Evolutionary conservation across 2,113 vertebrate genomes (phyloP), one percentile per base, ranked within the genome.

Genomic region (Dryoscopus gambensis): DNA sequence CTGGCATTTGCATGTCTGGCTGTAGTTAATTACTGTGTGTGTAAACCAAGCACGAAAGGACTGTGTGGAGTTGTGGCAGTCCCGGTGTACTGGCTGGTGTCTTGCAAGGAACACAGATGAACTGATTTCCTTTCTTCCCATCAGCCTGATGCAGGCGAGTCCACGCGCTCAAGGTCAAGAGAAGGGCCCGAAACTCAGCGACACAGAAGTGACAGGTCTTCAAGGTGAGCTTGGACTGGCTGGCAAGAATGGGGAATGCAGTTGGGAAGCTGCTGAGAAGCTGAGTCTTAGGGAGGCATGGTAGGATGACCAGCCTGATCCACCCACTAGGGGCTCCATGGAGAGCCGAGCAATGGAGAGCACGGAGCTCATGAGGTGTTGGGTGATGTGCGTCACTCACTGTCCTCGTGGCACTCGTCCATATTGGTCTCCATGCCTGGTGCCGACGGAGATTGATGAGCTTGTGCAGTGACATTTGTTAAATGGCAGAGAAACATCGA

Each of bases 121-220:
- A 33, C 73, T 68, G 13, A 57, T 84, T 49, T 86, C 56, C 46
- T 17, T 75, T 80, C 50, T 94, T 84, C 64, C 64, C 56, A 19
- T 35, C 77, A 97, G 96, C 44, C 81, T 6, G 96, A 97, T 35
- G 46, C 88, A 42, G 87, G 86, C 0, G 98, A 99, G 27, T 97
- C 98, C 7, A 84, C 96, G 0, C 97, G 98, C 21, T 97, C 98
- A 47, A 98, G 98, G 94, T 97, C 98, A 56, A 98, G 97, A 95
- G 99, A 99, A 10, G 98, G 98, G 30, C 86, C 97, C 4, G 99
- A 99, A 84, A 68, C 97, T 91, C 98, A 98, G 85, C 98, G 97
- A 86, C 98, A 98, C 70, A 98, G 86, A 96, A 98, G 97, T 56
- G 98, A 98, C 86, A 99, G 98, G 84, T 96, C 98, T 75, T 86